Conservation (phyloP, 2,888 invertebrate genomes). For the Liposcelis brunnea region DNA sequence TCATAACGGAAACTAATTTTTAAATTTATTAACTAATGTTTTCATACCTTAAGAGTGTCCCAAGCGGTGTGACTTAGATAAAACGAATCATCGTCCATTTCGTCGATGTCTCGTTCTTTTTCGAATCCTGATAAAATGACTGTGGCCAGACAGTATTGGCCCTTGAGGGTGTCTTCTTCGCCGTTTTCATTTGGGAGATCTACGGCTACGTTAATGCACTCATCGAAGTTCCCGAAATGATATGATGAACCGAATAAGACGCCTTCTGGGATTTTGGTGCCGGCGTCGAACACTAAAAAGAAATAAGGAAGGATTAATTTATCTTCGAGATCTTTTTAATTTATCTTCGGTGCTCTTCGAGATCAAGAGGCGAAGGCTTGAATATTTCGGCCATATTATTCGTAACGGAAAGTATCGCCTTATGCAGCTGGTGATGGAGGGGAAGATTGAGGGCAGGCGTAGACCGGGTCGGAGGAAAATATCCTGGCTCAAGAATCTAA, state of each 20-base stretch:
- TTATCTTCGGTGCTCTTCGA: not conserved
- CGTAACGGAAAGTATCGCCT: too few species aligned
- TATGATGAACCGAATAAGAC: conserved; percentile 2
- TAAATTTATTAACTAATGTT: too few species aligned
- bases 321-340: not conserved
- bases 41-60: conserved; percentile 6
- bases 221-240: conserved; percentile 13
- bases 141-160: conserved; percentile 7
- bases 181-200: not conserved
- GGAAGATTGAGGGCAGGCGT: too few species aligned
- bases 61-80: not conserved
- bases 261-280: conserved; percentile 5
- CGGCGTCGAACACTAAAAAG: conserved; percentile 8
- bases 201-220: conserved; percentile 10
- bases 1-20: too few species aligned
- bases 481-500: too few species aligned
- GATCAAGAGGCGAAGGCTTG: too few species aligned
- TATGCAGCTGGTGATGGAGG: too few species aligned
- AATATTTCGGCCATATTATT: too few species aligned
- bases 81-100: not conserved
- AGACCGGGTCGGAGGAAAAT: too few species aligned
- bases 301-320: not conserved
- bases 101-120: not conserved
- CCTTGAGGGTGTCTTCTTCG: not conserved
- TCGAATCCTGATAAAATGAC: conserved; percentile 1